Percentiles rank a stretch among this genome's conserved stretches.
phyloP scores from a whole-genome alignment of 2,113 vertebrate species.

The Neoarius graeffei region DNA sequence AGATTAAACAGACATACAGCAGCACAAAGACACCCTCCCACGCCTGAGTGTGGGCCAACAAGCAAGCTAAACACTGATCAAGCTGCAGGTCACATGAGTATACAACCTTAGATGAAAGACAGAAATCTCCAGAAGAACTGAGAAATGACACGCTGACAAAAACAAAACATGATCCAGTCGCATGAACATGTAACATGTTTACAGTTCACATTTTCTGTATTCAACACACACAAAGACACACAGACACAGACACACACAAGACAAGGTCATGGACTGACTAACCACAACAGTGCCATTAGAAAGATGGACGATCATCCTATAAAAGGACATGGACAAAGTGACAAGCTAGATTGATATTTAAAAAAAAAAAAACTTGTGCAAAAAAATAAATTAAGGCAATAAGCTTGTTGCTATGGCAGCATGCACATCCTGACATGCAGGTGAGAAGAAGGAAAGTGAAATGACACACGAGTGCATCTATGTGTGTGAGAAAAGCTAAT shows the following conservation, averaged over 20 bases:
- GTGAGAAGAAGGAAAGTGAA: neutral
- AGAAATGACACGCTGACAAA: constrained; percentile 31
- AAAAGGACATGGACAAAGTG: neutral
- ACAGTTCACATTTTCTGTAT: neutral
- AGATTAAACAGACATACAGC: constrained; percentile 16
- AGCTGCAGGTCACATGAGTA: constrained; percentile 33
- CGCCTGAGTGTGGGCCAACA: constrained; percentile 20
- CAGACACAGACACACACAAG: neutral
- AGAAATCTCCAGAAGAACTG: constrained; percentile 26
- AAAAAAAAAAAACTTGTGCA: neutral
- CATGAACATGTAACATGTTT: neutral
- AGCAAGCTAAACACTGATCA: constrained; percentile 24
- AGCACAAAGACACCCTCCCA: constrained; percentile 16
- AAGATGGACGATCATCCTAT: neutral
- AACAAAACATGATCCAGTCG: neutral
- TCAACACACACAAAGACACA: neutral
- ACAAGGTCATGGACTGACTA: neutral
- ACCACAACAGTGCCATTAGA: neutral
- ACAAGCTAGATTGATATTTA: neutral
- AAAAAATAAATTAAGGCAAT: constrained; percentile 1
- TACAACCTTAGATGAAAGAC: constrained; percentile 37
- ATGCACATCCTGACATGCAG: constrained; percentile 37
- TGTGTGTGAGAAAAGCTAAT: neutral
- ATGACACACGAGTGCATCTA: neutral
- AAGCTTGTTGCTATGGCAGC: constrained; percentile 46